Base-by-base conservation (phyloP, 2,888 invertebrate species). In the Lathronympha strigana region DNA sequence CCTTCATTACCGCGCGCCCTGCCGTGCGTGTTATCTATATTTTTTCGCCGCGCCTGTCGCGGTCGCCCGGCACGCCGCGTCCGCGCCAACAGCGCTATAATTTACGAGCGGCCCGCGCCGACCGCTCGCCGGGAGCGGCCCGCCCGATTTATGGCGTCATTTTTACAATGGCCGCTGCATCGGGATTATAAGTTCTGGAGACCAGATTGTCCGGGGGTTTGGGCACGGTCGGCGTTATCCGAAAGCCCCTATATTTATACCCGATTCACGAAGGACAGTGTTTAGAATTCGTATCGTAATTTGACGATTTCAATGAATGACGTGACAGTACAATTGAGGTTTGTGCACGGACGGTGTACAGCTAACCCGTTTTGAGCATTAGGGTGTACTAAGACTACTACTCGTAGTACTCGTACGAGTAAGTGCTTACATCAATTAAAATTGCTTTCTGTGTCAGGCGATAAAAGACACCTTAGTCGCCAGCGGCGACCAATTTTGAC, bases 71-170 rank as follows among this genome's bases (percentile, higher is more conserved):
- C 74, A 70, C 74, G 74, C 76, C 67, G 72, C 72, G 71, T 72
- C 66, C 63, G 68, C 67, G n/a, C n/a, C n/a, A n/a, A n/a, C 51
- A 21, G 23, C 47, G 61, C 62, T 63, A 40, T 70, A 68, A 71
- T 71, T 71, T 71, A 71, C 69, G 71, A 66, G 19, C 69, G 66
- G 68, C 69, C 68, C 71, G 72, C 68, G 58, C 57, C 58, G 67
- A 58, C 63, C 72, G 71, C 70, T 72, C 72, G 71, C 40, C 68
- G 63, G 69, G 74, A 71, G 71, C 70, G 73, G 69, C 71, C 69
- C 68, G 78, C 75, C 80, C 80, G 84, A 90, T 89, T 89, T 89
- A 89, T 86, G 72, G 84, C 78, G 83, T 84, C 83, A 88, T 89
- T 88, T 87, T 87, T 87, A 89, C 87, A 88, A 88, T 87, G 80